Conservation (phyloP, 2,113 vertebrate species). For the Orycteropus afer region DNA sequence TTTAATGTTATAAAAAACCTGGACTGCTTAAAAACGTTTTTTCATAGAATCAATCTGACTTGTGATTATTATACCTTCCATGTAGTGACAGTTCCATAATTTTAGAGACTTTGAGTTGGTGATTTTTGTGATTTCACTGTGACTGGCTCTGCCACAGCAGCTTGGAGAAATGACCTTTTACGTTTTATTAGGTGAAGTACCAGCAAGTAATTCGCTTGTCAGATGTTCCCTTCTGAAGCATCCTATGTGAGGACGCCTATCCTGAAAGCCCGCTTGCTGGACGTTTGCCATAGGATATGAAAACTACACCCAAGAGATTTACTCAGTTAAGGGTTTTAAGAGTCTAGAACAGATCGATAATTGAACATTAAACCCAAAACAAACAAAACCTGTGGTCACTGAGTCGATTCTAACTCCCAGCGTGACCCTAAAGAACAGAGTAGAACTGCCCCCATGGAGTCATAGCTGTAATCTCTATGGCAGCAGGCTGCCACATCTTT, state of each 20-base stretch:
- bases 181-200: not conserved
- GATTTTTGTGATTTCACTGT: not conserved
- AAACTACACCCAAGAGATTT: not conserved
- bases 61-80: not conserved
- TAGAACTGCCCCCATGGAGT: not conserved
- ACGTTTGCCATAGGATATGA: not conserved
- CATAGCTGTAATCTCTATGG: not conserved
- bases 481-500: not conserved
- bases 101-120: not conserved
- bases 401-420: not conserved
- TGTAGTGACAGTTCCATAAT: not conserved
- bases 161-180: not conserved
- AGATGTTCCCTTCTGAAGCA: not conserved
- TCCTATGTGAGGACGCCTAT: not conserved
- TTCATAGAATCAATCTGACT: not conserved
- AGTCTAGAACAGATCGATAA: not conserved
- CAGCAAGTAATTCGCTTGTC: not conserved
- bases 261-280: not conserved
- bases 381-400: not conserved
- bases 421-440: not conserved
- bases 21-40: not conserved
- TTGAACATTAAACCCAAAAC: not conserved
- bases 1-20: not conserved
- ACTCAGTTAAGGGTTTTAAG: not conserved
- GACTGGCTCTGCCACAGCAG: not conserved